Evolutionary conservation across 2,888 invertebrate genomes (phyloP).

Genomic region (Diloba caeruleocephala): DNA sequence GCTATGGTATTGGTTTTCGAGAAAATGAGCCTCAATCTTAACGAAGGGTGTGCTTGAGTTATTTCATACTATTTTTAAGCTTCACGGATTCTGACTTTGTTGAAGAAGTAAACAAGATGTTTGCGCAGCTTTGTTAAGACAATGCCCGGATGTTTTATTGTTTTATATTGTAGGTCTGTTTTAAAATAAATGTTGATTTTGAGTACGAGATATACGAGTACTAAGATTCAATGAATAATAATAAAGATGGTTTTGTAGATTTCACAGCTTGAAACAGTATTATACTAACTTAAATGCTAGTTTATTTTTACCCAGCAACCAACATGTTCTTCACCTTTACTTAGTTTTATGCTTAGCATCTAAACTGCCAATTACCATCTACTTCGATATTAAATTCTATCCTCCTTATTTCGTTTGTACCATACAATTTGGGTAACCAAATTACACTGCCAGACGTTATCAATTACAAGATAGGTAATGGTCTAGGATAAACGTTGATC

Average conservation of each 20-base stretch:
- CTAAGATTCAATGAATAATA: no score
- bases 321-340: slow-evolving; percentile 1
- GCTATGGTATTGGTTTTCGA: slow-evolving; percentile 82
- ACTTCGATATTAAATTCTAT: slow-evolving; percentile 39
- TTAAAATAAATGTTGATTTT: no score
- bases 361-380: slow-evolving; percentile 30
- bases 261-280: no score
- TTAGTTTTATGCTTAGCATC: slow-evolving; percentile 15
- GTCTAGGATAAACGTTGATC: slow-evolving; percentile 49
- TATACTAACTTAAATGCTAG: neutral
- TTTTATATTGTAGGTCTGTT: slow-evolving; percentile 11
- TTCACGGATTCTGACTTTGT: slow-evolving; percentile 28
- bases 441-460: slow-evolving; percentile 41
- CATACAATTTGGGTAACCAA: slow-evolving; percentile 44
- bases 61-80: slow-evolving; percentile 52
- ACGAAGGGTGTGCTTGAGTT: slow-evolving; percentile 61
- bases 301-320: slow-evolving; percentile 1
- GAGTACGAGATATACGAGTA: no score
- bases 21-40: slow-evolving; percentile 72
- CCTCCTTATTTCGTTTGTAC: slow-evolving; percentile 26
- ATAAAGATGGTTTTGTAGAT: no score
- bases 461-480: slow-evolving; percentile 48
- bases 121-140: slow-evolving; percentile 14
- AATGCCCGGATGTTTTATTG: slow-evolving; percentile 11
- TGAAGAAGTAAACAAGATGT: slow-evolving; percentile 35